phyloP scores from a whole-genome alignment of 1,140 invertebrate species.

The Drepana arcuata region DNA sequence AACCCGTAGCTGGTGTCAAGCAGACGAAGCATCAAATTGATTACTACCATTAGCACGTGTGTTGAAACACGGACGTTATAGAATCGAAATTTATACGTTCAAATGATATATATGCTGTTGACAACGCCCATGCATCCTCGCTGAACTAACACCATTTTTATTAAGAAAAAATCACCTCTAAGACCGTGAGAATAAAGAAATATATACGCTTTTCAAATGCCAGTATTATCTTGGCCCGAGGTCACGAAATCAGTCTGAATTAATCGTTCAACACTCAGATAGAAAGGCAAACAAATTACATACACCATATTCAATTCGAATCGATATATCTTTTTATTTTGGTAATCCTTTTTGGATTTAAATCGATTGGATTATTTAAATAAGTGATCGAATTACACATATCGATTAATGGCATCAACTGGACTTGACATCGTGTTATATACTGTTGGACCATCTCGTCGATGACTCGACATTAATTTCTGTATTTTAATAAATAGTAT shows the following conservation, averaged over 20 bases:
- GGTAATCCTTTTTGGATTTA: neutral
- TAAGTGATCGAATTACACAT: no score
- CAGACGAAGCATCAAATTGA: constrained; percentile 38
- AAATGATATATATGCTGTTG: constrained; percentile 37
- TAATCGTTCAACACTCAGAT: constrained; percentile 37
- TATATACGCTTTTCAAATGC: neutral
- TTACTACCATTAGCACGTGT: constrained; percentile 47
- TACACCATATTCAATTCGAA: constrained; percentile 45
- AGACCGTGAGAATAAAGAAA: neutral
- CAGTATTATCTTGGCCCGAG: constrained; percentile 12
- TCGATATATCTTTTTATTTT: constrained; percentile 20
- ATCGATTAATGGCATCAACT: no score
- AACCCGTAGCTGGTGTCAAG: no score
- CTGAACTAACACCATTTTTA: constrained; percentile 6
- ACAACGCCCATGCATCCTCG: constrained; percentile 30
- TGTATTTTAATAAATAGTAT: no score
- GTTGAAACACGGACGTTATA: constrained; percentile 44
- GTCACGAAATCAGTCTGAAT: constrained; percentile 44
- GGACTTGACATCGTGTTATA: no score
- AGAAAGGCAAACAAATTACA: constrained; percentile 51
- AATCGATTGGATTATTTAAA: neutral
- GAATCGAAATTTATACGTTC: constrained; percentile 31
- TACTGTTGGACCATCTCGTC: no score
- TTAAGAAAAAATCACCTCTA: constrained; percentile 7
- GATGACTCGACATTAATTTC: no score